Conservation (phyloP, 2,888 invertebrate genomes). For the Parnassius smintheus region DNA sequence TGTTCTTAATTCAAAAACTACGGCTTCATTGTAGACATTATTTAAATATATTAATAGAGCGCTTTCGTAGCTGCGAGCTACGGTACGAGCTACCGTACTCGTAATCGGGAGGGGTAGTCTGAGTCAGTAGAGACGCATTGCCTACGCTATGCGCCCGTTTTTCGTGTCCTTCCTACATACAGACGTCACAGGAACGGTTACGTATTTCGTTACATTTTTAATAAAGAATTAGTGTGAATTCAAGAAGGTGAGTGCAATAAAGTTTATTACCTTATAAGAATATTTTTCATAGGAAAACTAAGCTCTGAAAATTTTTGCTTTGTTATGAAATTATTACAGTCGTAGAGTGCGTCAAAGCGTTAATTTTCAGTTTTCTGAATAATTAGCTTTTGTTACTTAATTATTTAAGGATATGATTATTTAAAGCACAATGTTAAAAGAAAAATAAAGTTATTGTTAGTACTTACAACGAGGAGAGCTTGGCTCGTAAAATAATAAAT, state of each 20-base stretch:
- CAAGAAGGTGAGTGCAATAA: constrained; percentile 1
- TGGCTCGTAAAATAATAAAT: constrained; percentile 16
- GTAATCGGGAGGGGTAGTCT: constrained; percentile 32
- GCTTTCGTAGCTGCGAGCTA: constrained; percentile 36
- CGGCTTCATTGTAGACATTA: background rate
- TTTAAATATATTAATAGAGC: constrained; percentile 2
- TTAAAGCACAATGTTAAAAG: background rate
- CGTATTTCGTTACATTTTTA: constrained; percentile 2
- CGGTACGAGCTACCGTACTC: constrained; percentile 31
- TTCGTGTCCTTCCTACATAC: constrained; percentile 31
- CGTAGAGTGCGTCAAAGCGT: no score
- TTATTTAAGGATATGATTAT: no score
- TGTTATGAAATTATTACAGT: no score
- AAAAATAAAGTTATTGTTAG: constrained; percentile 9
- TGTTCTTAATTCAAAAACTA: background rate
- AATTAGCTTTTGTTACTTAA: no score
- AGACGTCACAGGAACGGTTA: constrained; percentile 19
- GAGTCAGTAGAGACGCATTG: constrained; percentile 66
- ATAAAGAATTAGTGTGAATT: constrained; percentile 19
- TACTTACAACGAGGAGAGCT: constrained; percentile 1
- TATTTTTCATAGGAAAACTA: no score
- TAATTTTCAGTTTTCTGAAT: no score
- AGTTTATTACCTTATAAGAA: background rate
- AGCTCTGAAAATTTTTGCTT: no score
- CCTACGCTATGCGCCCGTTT: constrained; percentile 59